Percentiles rank a stretch among this genome's conserved stretches.
phyloP scores from a whole-genome alignment of 2,113 vertebrate genomes.

The Anhinga anhinga region DNA sequence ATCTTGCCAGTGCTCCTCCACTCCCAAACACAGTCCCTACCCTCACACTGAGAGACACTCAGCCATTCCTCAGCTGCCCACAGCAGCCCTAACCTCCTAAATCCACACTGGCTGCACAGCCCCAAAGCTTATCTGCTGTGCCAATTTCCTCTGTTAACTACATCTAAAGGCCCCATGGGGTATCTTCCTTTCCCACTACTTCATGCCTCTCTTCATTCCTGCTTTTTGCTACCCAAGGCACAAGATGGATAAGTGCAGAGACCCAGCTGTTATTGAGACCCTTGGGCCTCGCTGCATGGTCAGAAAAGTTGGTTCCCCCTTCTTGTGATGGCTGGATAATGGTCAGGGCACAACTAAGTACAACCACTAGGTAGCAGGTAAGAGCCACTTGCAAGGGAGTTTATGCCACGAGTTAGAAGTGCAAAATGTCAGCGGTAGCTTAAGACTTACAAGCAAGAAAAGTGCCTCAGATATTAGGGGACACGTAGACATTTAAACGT shows the following conservation, averaged over 20 bases:
- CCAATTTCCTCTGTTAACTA: not conserved
- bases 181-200: not conserved
- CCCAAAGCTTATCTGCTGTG: not conserved
- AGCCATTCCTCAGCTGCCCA: not conserved
- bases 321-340: not conserved
- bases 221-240: not conserved
- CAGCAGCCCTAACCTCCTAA: not conserved
- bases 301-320: not conserved
- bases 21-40: not conserved
- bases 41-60: not conserved
- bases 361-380: not conserved
- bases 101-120: not conserved
- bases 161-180: not conserved
- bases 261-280: not conserved
- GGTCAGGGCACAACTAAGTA: not conserved
- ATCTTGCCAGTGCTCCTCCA: not conserved
- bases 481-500: not conserved
- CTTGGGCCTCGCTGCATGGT: rapidly evolving
- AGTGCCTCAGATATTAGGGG: rapidly evolving
- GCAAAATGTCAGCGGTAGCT: not conserved
- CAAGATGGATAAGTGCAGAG: not conserved
- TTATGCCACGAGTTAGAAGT: not conserved
- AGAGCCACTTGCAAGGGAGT: not conserved
- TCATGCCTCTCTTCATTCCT: not conserved
- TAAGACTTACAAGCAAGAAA: not conserved